Evolutionary conservation across 1,140 invertebrate species (phyloP).

Genomic region (Ylistrum balloti): DNA sequence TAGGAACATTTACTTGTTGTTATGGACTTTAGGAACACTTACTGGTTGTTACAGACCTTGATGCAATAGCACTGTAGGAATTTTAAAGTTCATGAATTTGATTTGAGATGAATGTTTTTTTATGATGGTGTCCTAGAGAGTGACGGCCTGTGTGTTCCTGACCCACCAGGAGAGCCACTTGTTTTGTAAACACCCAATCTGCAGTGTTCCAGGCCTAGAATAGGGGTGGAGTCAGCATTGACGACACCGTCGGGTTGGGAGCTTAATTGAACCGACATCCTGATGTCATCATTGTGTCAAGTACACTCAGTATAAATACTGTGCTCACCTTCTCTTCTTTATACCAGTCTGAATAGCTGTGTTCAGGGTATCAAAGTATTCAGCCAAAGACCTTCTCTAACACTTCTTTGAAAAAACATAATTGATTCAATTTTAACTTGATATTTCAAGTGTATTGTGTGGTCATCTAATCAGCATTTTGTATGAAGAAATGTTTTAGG

Average conservation of each 20-base stretch:
- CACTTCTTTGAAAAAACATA: neutral
- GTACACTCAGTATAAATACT: neutral
- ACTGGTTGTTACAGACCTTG: too few relatives aligned
- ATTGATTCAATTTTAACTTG: conserved; percentile 36
- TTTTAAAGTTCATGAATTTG: neutral
- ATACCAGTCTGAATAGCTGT: neutral
- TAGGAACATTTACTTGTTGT: too few relatives aligned
- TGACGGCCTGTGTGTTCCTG: neutral
- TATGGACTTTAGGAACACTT: too few relatives aligned
- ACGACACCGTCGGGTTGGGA: conserved; percentile 5
- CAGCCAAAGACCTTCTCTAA: neutral
- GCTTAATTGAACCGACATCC: conserved; percentile 25
- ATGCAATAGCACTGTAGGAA: neutral
- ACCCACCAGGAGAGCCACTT: conserved; percentile 8
- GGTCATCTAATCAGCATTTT: neutral
- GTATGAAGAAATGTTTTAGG: neutral
- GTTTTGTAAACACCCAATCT: conserved; percentile 33
- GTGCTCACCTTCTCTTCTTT: neutral
- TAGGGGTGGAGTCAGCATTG: neutral
- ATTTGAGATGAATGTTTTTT: neutral
- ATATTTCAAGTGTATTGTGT: conserved; percentile 1
- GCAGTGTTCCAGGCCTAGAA: neutral
- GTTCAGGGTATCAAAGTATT: neutral
- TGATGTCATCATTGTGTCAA: conserved; percentile 24
- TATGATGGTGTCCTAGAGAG: neutral